Base-by-base conservation (phyloP, 2,888 invertebrate species). In the Eudemis profundana region DNA sequence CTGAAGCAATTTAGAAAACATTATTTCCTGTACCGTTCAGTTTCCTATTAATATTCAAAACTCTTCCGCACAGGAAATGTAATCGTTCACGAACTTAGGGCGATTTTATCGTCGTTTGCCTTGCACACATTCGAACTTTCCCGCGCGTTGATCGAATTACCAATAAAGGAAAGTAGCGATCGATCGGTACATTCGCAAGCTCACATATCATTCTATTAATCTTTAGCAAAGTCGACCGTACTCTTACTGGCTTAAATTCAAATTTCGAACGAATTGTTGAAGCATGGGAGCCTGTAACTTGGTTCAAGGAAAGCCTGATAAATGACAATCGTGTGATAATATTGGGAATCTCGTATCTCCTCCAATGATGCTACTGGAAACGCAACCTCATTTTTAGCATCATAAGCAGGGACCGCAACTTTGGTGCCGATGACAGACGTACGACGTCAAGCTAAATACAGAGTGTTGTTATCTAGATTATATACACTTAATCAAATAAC, bases 61-160 rank as follows among this genome's bases (percentile, higher is more conserved):
- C 14, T 40, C 23, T 15, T 7, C 29, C 49, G 12, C 33, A 53
- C 53, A 53, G 53, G 53, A 54, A 54, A 54, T 54, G 53, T 40
- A 27, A 23, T 40, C 12, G 23, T 54, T 54, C 27, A 27, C 42
- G 15, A 42, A 54, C 27, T 42, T 36, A 5, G 23, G 27, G 40
- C 33, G 15, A 23, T 29, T 23, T 17, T 42, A 40, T 54, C 42
- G 27, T 54, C 42, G 42, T 42, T 50, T 40, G 42, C 54, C 42
- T 54, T 42, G 12, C 42, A 42, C 54, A 42, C 54, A 54, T 23
- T 27, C 38, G 23, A 54, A 54, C 54, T 54, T 54, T 54, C 54
- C 42, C 54, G 54, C 40, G 27, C 42, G 54, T 54, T 54, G 54
- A 54, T 54, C 54, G 54, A 54, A 54, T 54, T 54, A 42, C 54